Base-by-base conservation (phyloP, 2,797 vertebrate species). In the Tolypeutes matacus region DNA sequence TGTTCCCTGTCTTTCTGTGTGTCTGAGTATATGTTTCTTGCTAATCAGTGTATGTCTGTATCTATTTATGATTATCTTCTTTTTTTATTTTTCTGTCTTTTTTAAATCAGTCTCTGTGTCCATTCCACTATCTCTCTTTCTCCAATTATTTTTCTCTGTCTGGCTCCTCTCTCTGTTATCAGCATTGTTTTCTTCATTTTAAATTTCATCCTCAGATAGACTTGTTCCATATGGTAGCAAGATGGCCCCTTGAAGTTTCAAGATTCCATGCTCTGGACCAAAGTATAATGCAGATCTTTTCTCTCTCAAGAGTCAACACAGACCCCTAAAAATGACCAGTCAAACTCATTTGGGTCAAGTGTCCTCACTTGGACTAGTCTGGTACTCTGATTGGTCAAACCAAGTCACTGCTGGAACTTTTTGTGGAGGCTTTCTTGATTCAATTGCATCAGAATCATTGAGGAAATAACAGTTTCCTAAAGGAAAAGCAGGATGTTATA, bases 141-240 rank as follows among this genome's bases (percentile, higher is more conserved):
- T 56, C 39, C 67, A 3, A 53, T 25, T 60, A 13, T 60, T 83
- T 49, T 64, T 81, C 67, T 58, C 39, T 6, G 46, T 70, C 27
- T 75, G 42, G 3, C 12, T 46, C 58, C 29, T 23, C 7, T 31
- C 7, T 76, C 31, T 29, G 3, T 62, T 34, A 77, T 27, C 53
- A 69, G 23, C 36, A 77, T 60, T 58, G 17, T 36, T 81, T 94
- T 67, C 49, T 72, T 78, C 92, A 78, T 84, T 81, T 67, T 17
- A 49, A 73, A 51, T 82, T 89, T 87, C 36, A 64, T 34, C 84
- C 75, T 94, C 46, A 64, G 29, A 29, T 25, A 31, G 1, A 39
- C 70, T 87, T 90, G 20, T 87, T 72, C 73, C 23, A 23, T n/a
- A 23, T 18, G 70, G 9, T 62, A n/a, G 29, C 20, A 51, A 67